Percentiles rank a stretch among this genome's conserved stretches.
Conservation (phyloP, 2,888 invertebrate genomes). For the Tinea trinotella region DNA sequence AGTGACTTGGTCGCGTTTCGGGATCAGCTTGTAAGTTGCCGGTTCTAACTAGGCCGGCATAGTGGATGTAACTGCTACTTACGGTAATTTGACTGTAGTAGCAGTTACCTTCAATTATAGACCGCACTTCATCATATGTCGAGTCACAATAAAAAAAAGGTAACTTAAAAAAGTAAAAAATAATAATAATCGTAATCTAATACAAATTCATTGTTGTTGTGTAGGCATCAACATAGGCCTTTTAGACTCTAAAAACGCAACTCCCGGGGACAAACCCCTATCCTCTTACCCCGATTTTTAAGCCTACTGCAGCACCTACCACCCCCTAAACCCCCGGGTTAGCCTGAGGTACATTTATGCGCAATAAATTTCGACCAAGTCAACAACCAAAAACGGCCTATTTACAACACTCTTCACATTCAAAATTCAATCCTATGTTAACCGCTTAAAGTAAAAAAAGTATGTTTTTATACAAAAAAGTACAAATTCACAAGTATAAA, state of each 20-base stretch:
- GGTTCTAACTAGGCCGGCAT: too few species aligned
- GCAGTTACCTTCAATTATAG: too few species aligned
- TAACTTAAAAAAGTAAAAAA: too few species aligned
- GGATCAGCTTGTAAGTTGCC: too few species aligned
- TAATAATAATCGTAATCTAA: constrained; percentile 12
- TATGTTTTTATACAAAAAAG: background rate
- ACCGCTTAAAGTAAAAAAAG: constrained; percentile 22
- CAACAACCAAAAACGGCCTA: constrained; percentile 51
- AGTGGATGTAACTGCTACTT: too few species aligned
- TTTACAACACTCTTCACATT: constrained; percentile 28
- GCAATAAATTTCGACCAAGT: constrained; percentile 70
- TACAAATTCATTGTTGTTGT: constrained; percentile 35
- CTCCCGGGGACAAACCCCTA: constrained; percentile 40
- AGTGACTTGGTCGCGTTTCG: too few species aligned
- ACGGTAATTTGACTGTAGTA: too few species aligned
- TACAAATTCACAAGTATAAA: constrained; percentile 17
- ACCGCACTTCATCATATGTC: too few species aligned
- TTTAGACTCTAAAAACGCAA: constrained; percentile 65
- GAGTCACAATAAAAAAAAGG: too few species aligned
- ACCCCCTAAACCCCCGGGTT: constrained; percentile 64
- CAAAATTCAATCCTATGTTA: constrained; percentile 33
- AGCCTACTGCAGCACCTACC: constrained; percentile 54
- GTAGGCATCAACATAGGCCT: constrained; percentile 66
- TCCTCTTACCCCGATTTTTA: constrained; percentile 67
- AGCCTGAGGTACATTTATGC: constrained; percentile 72